Percentiles rank a stretch among this genome's conserved stretches.
phyloP scores from a whole-genome alignment of 2,113 vertebrate species.

The Mola mola region DNA sequence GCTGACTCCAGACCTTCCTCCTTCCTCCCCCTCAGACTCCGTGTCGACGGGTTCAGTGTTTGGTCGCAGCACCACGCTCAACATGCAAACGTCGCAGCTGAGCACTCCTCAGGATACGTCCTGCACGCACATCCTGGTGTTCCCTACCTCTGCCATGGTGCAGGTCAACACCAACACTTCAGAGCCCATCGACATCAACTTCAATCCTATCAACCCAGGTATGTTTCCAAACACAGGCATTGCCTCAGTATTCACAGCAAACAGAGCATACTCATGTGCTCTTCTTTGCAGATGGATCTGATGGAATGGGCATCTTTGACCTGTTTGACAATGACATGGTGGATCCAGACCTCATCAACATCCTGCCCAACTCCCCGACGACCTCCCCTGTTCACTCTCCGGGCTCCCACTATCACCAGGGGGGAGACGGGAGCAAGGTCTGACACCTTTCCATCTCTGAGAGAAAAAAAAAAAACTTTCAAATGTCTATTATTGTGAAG shows the following conservation, averaged over 20 bases:
- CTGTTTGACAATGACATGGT: slow-evolving; percentile 92
- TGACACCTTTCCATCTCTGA: background rate
- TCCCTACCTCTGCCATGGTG: slow-evolving; percentile 95
- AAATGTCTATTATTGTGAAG: no score
- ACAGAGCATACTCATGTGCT: background rate
- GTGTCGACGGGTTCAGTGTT: slow-evolving; percentile 97
- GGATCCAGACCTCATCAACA: slow-evolving; percentile 96
- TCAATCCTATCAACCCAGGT: slow-evolving; percentile 93
- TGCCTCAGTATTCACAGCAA: background rate
- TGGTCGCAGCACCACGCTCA: slow-evolving; percentile 95
- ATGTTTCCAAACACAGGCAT: slow-evolving; percentile 36
- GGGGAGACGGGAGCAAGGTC: slow-evolving; percentile 96
- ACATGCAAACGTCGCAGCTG: slow-evolving; percentile 96
- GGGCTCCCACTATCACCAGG: slow-evolving; percentile 93
- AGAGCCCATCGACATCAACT: slow-evolving; percentile 93
- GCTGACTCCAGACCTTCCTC: background rate
- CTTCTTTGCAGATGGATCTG: slow-evolving; percentile 87
- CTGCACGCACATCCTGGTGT: slow-evolving; percentile 97
- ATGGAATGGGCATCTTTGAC: slow-evolving; percentile 95
- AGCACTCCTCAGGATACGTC: slow-evolving; percentile 98
- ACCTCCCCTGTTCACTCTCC: slow-evolving; percentile 94
- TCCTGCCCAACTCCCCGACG: slow-evolving; percentile 93
- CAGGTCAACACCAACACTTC: slow-evolving; percentile 93
- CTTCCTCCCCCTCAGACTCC: slow-evolving; percentile 80
- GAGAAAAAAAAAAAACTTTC: no score